Base-by-base conservation (phyloP, 2,113 vertebrate genomes). In the Lamprotornis superbus region DNA sequence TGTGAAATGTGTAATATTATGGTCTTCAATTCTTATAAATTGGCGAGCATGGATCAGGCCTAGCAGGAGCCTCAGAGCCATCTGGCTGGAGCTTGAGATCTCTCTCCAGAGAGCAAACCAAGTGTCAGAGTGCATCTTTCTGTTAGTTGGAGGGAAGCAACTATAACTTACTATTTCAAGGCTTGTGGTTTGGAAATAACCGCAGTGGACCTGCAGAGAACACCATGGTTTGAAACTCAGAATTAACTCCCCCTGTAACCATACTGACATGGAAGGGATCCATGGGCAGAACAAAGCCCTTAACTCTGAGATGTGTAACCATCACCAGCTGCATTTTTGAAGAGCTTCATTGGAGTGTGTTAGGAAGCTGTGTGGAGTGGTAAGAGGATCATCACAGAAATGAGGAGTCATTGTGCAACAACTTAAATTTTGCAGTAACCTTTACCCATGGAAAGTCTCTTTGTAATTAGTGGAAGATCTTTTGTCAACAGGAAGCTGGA, bases 41-140 rank as follows among this genome's bases (percentile, higher is more conserved):
- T 80, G 63, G 69, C 3, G 19, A 89, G 39, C n/a, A 7, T 71
- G 56, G 77, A 82, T 59, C 71, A 83, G 83, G 37, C 76, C 93
- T 85, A 88, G 86, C 88, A 75, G 73, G 40, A 83, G 44, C 87
- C 93, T 88, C 70, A 61, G 60, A 75, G 60, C 73, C 93, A 92
- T 94, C 82, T 95, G 88, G 33, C 37, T 90, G 22, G 64, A 84
- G 46, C 74, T 84, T 53, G 79, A 87, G 39, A 93, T 76, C 59
- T 70, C 81, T 19, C 78, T 63, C 75, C 42, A 87, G 93, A 95
- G 94, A 93, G 14, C 21, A 95, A 87, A 94, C 75, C 60, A 95
- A 76, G 44, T 79, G 82, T 94, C 80, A 94, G 83, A 92, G 59
- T 70, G 59, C 21, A 83, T 92, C 83, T 67, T 88, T 37, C 75